Evolutionary conservation across 2,888 invertebrate species (phyloP), one percentile per base, ranked within the genome.

Genomic region (Oscheius sp.): DNA sequence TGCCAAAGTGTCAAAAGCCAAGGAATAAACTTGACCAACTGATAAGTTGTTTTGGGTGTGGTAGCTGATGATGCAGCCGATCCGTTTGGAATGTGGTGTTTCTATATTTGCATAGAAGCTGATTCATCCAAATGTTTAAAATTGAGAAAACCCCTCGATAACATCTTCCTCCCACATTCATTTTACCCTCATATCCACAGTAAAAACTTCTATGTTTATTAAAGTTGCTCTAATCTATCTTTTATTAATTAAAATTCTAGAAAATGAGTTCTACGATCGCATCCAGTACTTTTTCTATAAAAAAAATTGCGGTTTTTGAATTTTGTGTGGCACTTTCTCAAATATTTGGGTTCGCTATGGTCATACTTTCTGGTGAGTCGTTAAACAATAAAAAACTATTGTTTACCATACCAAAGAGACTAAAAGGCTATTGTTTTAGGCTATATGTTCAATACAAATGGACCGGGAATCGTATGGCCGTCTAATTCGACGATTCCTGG

Each of bases 341-440:
- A 68, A 69, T 81, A 35, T 76, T 79, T 66, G 84, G 80, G 2
- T 82, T 81, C 68, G 25, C 71, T 23, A 76, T 79, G 52, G 71
- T 82, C 9, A 71, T 75, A 68, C 72, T 81, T 6, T 72, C 79
- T 49, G 84, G 84, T 77, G 25, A 63, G 69, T 69, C 23, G 18
- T 21, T 35, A n/a, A 16, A 61, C 3, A 61, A 27, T 35, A 61
- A 61, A n/a, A 21, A 27, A n/a, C 23, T 29, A 58, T 21, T 16
- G 23, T 29, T 63, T 63, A 63, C 16, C 63, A n/a, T 1, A 29
- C n/a, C 13, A 58, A 9, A 27, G 21, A 21, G 49, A 25, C 27
- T 49, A 7, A 18, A 49, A 18, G 49, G 21, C 35, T 6, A 66
- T 56, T 43, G 21, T 64, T 73, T 35, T 45, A 75, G 75, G 53